A percentile compares a stretch with the other conserved stretches of the same genome.
Evolutionary conservation across 2,113 vertebrate genomes (phyloP).

Genomic region (Hemichromis elongatus): DNA sequence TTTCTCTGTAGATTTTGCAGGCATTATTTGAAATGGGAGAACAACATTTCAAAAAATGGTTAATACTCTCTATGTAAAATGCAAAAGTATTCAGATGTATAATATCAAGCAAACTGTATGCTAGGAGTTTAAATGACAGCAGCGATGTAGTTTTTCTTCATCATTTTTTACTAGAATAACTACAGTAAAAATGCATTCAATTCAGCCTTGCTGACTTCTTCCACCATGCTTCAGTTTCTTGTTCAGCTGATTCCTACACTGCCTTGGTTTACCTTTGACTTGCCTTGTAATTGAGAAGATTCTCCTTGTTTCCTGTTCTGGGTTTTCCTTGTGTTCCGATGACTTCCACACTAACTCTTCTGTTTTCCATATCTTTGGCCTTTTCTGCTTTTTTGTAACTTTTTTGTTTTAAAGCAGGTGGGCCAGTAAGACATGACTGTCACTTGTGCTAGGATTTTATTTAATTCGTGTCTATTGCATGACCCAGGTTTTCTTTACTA

Average conservation of each 20-base stretch:
- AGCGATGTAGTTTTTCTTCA: not conserved
- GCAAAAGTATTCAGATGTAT: not conserved
- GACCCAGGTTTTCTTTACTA: constrained; percentile 82
- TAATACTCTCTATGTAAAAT: not conserved
- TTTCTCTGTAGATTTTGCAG: not conserved
- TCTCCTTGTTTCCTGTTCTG: constrained; percentile 64
- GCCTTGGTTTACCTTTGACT: constrained; percentile 74
- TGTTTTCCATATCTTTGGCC: constrained; percentile 82
- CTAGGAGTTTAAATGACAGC: not conserved
- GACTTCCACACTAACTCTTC: constrained; percentile 81
- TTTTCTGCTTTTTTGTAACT: constrained; percentile 72
- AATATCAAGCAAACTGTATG: not conserved
- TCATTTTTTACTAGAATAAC: constrained; percentile 75
- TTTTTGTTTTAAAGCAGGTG: constrained; percentile 73
- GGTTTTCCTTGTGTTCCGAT: constrained; percentile 75
- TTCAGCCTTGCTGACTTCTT: constrained; percentile 73
- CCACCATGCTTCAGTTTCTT: constrained; percentile 83
- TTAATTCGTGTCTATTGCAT: constrained; percentile 74
- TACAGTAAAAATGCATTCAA: constrained; percentile 98
- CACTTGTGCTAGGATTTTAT: constrained; percentile 52
- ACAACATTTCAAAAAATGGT: not conserved
- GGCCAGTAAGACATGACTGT: constrained; percentile 84
- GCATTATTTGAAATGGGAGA: not conserved
- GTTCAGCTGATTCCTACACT: constrained; percentile 75
- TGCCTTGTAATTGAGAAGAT: constrained; percentile 82